Conservation (phyloP, 2,113 vertebrate species). For the Natator depressus region DNA sequence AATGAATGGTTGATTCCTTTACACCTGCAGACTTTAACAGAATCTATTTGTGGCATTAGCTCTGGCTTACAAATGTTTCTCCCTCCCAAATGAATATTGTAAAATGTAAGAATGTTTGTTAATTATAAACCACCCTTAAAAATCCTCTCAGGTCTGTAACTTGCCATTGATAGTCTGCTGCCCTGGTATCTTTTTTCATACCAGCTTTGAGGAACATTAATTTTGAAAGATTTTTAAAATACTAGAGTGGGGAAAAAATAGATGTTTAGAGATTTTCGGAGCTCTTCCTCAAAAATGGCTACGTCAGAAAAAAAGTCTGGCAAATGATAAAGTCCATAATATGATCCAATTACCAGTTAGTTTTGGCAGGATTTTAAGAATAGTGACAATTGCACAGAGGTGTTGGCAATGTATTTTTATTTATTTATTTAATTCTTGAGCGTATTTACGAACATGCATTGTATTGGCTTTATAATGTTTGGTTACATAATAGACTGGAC, state of each 20-base stretch:
- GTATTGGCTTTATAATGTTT: neutral
- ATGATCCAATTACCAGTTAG: constrained; percentile 38
- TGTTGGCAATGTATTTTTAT: neutral
- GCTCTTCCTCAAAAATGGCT: constrained; percentile 63
- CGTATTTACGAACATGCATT: neutral
- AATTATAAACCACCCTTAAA: neutral
- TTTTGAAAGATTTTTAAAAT: constrained; percentile 57
- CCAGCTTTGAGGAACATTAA: neutral
- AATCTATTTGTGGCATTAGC: constrained; percentile 36
- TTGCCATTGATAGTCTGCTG: neutral
- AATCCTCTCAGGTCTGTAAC: neutral
- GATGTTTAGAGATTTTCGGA: neutral
- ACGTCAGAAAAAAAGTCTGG: constrained; percentile 49
- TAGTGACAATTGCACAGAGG: constrained; percentile 17
- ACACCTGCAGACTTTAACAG: neutral
- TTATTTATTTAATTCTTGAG: neutral
- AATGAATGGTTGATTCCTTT: neutral
- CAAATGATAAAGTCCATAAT: constrained; percentile 26
- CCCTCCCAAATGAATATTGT: constrained; percentile 38
- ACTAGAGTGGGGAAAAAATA: neutral
- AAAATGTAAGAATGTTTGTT: neutral
- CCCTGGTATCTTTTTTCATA: neutral
- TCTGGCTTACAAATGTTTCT: constrained; percentile 32
- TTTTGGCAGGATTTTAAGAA: constrained; percentile 51
- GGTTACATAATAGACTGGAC: neutral